Percentiles rank a stretch among this genome's conserved stretches.
These are phyloP conservation scores for Tenthredo livida DNA, from an alignment of 2,888 invertebrate species.

Conservation along the genomic window DNA sequence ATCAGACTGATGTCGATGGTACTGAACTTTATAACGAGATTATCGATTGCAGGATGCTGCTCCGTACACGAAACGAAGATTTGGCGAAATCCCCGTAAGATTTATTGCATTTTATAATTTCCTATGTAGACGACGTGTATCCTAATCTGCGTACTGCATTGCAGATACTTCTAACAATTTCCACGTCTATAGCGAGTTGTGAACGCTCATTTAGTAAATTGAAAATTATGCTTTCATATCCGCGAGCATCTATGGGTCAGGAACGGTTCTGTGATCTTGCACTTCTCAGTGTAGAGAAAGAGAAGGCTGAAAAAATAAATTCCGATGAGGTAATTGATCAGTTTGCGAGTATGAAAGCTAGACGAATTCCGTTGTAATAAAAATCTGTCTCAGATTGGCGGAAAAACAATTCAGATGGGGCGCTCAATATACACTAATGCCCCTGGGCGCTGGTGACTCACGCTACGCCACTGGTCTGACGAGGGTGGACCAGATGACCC, in stretches of 20 bases:
- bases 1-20: slow-evolving; percentile 56
- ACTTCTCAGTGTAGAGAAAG: slow-evolving; percentile 34
- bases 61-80: slow-evolving; percentile 13
- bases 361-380: too few relatives aligned
- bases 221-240: slow-evolving; percentile 53
- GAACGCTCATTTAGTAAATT: slow-evolving; percentile 54
- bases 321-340: background rate
- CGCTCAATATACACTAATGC: background rate
- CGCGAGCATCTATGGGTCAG: slow-evolving; percentile 55
- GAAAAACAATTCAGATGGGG: background rate
- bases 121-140: slow-evolving; percentile 3
- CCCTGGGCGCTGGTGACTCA: too few relatives aligned
- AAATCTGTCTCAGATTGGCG: background rate
- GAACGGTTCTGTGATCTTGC: slow-evolving; percentile 43
- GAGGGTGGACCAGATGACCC: too few relatives aligned
- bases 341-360: too few relatives aligned
- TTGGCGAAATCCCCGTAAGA: background rate
- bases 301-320: background rate
- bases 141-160: slow-evolving; percentile 56
- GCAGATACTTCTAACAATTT: slow-evolving; percentile 54
- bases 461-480: too few relatives aligned
- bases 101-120: background rate
- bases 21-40: slow-evolving; percentile 46
- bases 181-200: slow-evolving; percentile 57
- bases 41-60: slow-evolving; percentile 54